phyloP scores from a whole-genome alignment of 2,113 vertebrate species.

The Microcebus murinus region DNA sequence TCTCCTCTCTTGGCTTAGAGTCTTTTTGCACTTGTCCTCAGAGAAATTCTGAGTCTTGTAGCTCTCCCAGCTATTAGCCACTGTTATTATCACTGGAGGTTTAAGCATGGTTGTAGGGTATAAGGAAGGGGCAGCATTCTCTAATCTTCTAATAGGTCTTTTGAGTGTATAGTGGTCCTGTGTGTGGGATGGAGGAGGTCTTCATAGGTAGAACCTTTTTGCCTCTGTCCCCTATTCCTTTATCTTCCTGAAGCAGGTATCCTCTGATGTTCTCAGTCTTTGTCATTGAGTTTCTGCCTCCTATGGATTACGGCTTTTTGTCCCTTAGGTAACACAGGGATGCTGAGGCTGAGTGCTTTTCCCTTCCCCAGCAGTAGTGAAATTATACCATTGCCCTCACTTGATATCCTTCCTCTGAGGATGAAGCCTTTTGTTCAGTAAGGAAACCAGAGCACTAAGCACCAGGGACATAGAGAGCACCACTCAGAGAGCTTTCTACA shows the following conservation, averaged over 20 bases:
- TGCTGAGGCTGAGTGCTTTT: not conserved
- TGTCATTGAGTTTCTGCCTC: not conserved
- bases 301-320: not conserved
- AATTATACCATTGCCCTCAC: not conserved
- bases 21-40: constrained; percentile 29
- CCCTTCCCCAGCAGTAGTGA: not conserved
- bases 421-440: constrained; percentile 15
- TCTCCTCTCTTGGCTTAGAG: not conserved
- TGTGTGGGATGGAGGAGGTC: not conserved
- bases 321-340: not conserved
- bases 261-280: not conserved
- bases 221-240: not conserved
- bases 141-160: not conserved
- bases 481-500: not conserved
- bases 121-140: not conserved
- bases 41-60: constrained; percentile 18
- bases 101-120: not conserved
- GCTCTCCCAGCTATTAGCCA: not conserved
- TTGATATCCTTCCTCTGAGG: not conserved
- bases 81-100: not conserved
- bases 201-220: not conserved
- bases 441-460: not conserved
- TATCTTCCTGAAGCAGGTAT: not conserved
- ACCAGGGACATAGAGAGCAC: not conserved
- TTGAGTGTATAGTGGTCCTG: not conserved